These are phyloP conservation scores for Paradoxurus hermaphroditus DNA, from an alignment of 2,113 vertebrate species.

Conservation along the genomic window DNA sequence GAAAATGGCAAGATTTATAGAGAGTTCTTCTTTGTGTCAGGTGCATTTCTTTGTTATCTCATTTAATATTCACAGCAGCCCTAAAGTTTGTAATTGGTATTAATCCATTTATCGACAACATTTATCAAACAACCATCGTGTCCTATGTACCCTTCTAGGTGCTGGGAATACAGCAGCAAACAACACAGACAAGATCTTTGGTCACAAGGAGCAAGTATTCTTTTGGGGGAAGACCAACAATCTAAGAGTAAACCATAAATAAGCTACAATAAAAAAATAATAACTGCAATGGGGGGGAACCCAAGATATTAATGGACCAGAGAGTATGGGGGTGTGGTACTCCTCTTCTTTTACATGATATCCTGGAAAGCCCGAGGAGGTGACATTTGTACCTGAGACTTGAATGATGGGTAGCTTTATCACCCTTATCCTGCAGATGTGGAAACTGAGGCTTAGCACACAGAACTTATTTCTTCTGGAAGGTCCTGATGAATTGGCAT, in stretches of 20 bases:
- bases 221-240: background rate
- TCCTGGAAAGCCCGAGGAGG: background rate
- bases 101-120: background rate
- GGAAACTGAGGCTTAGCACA: background rate
- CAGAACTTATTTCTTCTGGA: background rate
- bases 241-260: background rate
- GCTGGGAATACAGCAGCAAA: background rate
- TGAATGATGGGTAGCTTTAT: background rate
- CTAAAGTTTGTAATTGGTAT: background rate
- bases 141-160: background rate
- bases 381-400: background rate
- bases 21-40: background rate
- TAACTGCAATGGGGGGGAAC: background rate
- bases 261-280: background rate
- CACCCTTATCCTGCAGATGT: background rate
- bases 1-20: background rate
- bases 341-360: background rate
- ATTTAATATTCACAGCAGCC: background rate
- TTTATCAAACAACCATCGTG: background rate
- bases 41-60: background rate
- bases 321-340: background rate
- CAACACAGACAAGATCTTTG: background rate
- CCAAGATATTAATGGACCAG: background rate
- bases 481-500: background rate
- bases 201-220: constrained; percentile 10